Conservation (phyloP, 2,888 invertebrate genomes). For the Thera obeliscata region DNA sequence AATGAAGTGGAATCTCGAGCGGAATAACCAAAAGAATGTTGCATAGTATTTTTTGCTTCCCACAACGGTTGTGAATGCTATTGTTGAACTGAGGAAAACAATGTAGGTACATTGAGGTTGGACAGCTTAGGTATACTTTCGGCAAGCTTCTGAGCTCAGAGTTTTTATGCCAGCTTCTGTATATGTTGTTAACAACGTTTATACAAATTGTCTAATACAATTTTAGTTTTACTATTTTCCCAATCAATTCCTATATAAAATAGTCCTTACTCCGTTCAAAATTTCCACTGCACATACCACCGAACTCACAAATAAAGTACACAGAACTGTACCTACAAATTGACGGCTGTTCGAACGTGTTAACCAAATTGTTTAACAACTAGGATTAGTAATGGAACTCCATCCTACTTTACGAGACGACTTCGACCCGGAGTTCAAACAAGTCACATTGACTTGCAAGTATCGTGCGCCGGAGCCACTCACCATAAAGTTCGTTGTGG, state of each 20-base stretch:
- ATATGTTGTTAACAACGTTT: too few relatives aligned
- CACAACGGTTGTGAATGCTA: background rate
- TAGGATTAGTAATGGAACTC: constrained; percentile 78
- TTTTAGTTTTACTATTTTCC: too few relatives aligned
- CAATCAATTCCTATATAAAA: background rate
- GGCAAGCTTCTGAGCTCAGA: too few relatives aligned
- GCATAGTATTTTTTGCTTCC: too few relatives aligned
- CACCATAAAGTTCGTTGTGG: constrained; percentile 68
- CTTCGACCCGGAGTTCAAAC: constrained; percentile 45
- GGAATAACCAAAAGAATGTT: background rate
- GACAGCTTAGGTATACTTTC: too few relatives aligned
- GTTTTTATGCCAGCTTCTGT: too few relatives aligned
- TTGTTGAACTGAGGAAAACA: background rate
- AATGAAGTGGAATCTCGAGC: too few relatives aligned
- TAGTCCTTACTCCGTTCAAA: background rate
- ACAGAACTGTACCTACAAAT: background rate
- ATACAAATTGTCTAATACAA: too few relatives aligned
- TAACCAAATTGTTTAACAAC: constrained; percentile 41
- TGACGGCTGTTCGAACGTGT: constrained; percentile 20
- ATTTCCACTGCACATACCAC: background rate
- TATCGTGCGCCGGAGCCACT: constrained; percentile 73
- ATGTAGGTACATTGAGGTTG: too few relatives aligned
- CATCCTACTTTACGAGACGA: constrained; percentile 65
- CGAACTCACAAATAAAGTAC: background rate
- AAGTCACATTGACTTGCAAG: constrained; percentile 70